Base-by-base conservation (phyloP, 2,113 vertebrate species). In the Gila orcuttii region DNA sequence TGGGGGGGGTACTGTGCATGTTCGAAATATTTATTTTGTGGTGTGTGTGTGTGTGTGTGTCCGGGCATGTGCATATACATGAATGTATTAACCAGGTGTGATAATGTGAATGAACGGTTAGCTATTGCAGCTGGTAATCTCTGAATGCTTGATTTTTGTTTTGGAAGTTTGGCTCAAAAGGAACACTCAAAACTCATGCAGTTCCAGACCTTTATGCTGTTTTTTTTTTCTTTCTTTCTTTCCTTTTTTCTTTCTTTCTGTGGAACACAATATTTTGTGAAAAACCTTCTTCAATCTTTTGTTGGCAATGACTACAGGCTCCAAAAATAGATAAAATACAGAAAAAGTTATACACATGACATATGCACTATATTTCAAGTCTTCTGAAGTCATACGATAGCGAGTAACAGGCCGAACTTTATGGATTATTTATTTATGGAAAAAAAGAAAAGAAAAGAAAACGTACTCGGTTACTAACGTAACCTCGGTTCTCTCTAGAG, bases 21-120 rank as follows among this genome's bases (percentile, higher is more conserved):
- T 82, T 68, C 9, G 64, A 88, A 82, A 85, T 82, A 78, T 88
- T 85, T 88, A 82, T 79, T 85, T 25, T 82, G 83, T 68, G 19
- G 3, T 57, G 15, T 33, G 28, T 28, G 66, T 31, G 76, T 71
- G 66, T n/a, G 64, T 73, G 50, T 59, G 64, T 45, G 77, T 74
- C 7, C 17, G 64, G 64, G 81, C 33, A 2, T 60, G 57, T 76
- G 57, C 45, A 50, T 81, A 69, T 33, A 7, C 23, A 21, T 75
- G 28, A 23, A 62, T 76, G 73, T 45, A 75, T 83, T 78, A 75
- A 68, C 33, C 75, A 42, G 47, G 80, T 79, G 36, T n/a, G 60
- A 64, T 69, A 47, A 36, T 52, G 69, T 45, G 15, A 75, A 47
- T 75, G 79, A 50, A n/a, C 23, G 19, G 60, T 77, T 28, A 77